These are phyloP conservation scores for Valencia hispanica DNA, from an alignment of 2,797 vertebrate genomes.

Conservation along the genomic window DNA sequence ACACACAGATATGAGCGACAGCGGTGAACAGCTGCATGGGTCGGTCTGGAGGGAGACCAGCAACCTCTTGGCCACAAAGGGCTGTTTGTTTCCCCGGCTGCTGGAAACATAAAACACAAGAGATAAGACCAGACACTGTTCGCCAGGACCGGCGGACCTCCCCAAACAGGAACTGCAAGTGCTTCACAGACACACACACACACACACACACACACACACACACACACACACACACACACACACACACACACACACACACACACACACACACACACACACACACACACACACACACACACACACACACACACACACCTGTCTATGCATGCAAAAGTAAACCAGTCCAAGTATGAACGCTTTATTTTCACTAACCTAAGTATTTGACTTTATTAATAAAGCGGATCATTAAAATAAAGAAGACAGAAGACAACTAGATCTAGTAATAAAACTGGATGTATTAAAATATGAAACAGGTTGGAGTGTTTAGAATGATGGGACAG, in stretches of 20 bases:
- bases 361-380: neutral
- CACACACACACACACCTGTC: neutral
- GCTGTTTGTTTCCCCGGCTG: constrained; percentile 77
- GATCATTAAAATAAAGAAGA: neutral
- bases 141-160: constrained; percentile 69
- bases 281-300: constrained; percentile 29
- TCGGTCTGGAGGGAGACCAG: constrained; percentile 76
- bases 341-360: neutral
- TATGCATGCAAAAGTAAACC: neutral
- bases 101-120: constrained; percentile 80
- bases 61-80: constrained; percentile 82
- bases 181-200: constrained; percentile 53
- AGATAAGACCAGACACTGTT: constrained; percentile 80
- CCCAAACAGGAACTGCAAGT: constrained; percentile 76
- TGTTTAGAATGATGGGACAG: too few species aligned
- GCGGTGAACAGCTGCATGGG: constrained; percentile 83
- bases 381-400: neutral
- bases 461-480: too few species aligned
- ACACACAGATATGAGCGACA: constrained; percentile 74
- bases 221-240: constrained; percentile 8
- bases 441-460: too few species aligned
- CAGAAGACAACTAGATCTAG: too few species aligned
- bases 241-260: constrained; percentile 3
- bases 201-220: constrained; percentile 28
- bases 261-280: constrained; percentile 44